phyloP scores from a whole-genome alignment of 2,113 vertebrate species.

The Pteruthius melanotis region DNA sequence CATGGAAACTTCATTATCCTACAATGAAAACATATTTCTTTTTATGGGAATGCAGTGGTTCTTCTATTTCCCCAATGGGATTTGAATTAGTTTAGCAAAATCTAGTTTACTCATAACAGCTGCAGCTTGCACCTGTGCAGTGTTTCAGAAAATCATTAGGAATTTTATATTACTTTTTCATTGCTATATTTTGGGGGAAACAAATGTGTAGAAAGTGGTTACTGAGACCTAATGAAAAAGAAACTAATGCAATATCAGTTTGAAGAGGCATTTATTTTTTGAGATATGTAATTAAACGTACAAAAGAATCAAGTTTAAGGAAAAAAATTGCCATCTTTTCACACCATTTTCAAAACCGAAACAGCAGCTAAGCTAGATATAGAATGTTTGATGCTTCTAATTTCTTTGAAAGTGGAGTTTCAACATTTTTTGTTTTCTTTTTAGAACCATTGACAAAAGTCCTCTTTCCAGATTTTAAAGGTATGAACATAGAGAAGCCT shows the following conservation, averaged over 20 bases:
- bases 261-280: constrained; percentile 31
- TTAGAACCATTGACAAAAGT: background rate
- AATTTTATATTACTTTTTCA: constrained; percentile 63
- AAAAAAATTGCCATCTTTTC: background rate
- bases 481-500: background rate
- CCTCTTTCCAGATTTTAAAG: background rate
- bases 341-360: background rate
- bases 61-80: constrained; percentile 62
- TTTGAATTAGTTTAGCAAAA: constrained; percentile 70
- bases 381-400: background rate
- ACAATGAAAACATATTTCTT: constrained; percentile 58
- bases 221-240: constrained; percentile 32
- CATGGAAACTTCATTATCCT: constrained; percentile 38
- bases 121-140: constrained; percentile 75
- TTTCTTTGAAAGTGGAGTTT: background rate
- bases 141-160: constrained; percentile 59
- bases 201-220: constrained; percentile 45
- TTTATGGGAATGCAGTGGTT: constrained; percentile 53
- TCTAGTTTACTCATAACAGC: constrained; percentile 71
- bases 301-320: constrained; percentile 20
- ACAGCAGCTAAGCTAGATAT: background rate
- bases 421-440: background rate
- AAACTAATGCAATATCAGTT: constrained; percentile 43
- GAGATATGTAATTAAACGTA: background rate
- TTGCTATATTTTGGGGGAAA: constrained; percentile 27